phyloP scores from a whole-genome alignment of 2,888 invertebrate species.

The Cistogaster globosa region DNA sequence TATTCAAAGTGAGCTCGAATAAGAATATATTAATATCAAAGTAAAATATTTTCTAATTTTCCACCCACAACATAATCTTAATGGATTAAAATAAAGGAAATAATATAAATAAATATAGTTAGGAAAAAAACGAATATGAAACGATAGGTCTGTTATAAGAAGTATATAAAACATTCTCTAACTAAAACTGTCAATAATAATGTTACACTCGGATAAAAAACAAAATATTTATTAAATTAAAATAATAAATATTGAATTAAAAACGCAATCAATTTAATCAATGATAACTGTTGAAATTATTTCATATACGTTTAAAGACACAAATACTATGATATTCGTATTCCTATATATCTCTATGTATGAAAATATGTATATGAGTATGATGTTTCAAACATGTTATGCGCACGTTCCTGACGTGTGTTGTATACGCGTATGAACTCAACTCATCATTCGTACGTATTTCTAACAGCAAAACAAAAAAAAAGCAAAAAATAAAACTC shows the following conservation, averaged over 20 bases:
- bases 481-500: neutral
- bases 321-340: neutral
- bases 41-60: slow-evolving; percentile 15
- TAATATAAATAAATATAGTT: neutral
- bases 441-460: slow-evolving; percentile 51
- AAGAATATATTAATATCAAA: neutral
- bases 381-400: slow-evolving; percentile 56
- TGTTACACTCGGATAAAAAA: neutral
- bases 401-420: slow-evolving; percentile 69
- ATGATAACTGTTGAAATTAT: neutral
- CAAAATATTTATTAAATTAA: neutral
- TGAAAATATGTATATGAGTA: slow-evolving; percentile 21
- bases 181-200: too few species aligned
- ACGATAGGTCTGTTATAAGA: neutral
- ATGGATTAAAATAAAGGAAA: neutral
- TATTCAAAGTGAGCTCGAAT: neutral
- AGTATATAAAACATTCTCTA: too few species aligned
- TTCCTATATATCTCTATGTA: neutral
- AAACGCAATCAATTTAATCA: neutral
- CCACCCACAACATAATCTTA: slow-evolving; percentile 30
- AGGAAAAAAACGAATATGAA: neutral
- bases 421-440: slow-evolving; percentile 66
- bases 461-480: neutral
- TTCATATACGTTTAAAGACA: neutral
- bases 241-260: neutral